phyloP scores from a whole-genome alignment of 2,888 invertebrate genomes.

The Selenia dentaria region DNA sequence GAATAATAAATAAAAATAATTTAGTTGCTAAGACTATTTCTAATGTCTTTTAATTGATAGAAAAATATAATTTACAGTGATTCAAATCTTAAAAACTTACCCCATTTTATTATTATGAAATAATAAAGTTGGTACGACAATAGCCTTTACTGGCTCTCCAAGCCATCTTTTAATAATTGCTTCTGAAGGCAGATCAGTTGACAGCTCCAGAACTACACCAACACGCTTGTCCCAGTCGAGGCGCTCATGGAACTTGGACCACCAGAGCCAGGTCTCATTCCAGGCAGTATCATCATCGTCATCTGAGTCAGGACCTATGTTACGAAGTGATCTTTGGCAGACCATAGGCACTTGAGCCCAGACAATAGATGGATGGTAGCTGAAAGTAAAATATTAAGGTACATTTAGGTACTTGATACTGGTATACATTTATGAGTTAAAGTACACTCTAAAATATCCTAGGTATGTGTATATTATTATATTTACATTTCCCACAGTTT shows the following conservation, averaged over 20 bases:
- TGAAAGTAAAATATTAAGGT: constrained; percentile 48
- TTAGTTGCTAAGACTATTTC: no score
- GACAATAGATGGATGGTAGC: constrained; percentile 77
- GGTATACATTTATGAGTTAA: no score
- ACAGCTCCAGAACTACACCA: constrained; percentile 91
- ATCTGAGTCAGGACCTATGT: constrained; percentile 45
- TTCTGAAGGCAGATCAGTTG: constrained; percentile 90
- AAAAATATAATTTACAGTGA: no score
- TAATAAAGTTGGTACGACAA: constrained; percentile 91
- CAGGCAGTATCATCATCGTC: constrained; percentile 70
- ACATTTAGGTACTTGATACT: no score
- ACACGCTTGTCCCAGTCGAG: constrained; percentile 84
- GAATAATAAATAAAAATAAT: no score
- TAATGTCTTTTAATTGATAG: no score
- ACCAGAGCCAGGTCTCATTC: constrained; percentile 92
- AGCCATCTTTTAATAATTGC: constrained; percentile 93
- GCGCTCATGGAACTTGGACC: constrained; percentile 88
- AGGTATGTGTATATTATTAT: no score
- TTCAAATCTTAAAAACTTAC: no score
- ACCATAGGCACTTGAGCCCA: constrained; percentile 90
- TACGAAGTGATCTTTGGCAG: constrained; percentile 52
- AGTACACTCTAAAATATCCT: no score
- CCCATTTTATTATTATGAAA: constrained; percentile 96
- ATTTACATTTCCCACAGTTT: no score
- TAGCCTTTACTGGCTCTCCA: constrained; percentile 96